Evolutionary conservation across 2,797 vertebrate genomes (phyloP), one percentile per base, ranked within the genome.

Genomic region (Propithecus deckenii): DNA sequence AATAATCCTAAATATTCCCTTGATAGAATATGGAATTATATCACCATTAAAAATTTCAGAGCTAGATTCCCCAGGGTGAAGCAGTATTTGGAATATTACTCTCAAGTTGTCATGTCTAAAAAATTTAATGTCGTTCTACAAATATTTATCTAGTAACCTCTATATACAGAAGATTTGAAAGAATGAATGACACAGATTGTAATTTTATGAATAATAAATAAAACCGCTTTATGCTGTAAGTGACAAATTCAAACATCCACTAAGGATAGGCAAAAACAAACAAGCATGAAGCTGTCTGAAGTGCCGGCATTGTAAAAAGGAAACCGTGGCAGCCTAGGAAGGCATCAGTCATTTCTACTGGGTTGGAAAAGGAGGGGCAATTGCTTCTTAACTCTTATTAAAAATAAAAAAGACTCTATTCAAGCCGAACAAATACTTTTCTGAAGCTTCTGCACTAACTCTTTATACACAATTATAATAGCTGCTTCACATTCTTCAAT

Each of bases 151-250:
- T 67, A 55, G 28, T 75, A 38, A 72, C 4, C 50, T 72, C 25
- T 41, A 17, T 13, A 12, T 65, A 7, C 3, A 61, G 22, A 76
- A 20, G 32, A 9, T 38, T 35, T 32, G 52, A 52, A 74, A 48
- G 13, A 9, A 65, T 79, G 32, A 38, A 38, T 43, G 30, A 35
- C 20, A 76, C 17, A 76, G 57, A 80, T 25, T 57, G 12, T 15
- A 32, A 85, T 84, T 95, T 89, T 92, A 87, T 67, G 72, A 48
- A 35, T 85, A 72, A 81, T 75, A 95, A 94, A 41, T 75, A 35
- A 83, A 93, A 18, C 1, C 1, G 48, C 18, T 81, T 32, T 87
- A 43, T 89, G 3, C 18, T 63, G 59, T 0, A 46, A 43, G 12
- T 35, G 63, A 95, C 28, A 30, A 41, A 80, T 78, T 78, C n/a